Percentiles rank a stretch among this genome's conserved stretches.
phyloP scores from a whole-genome alignment of 2,797 vertebrate species.

The Sebastiscus tertius region DNA sequence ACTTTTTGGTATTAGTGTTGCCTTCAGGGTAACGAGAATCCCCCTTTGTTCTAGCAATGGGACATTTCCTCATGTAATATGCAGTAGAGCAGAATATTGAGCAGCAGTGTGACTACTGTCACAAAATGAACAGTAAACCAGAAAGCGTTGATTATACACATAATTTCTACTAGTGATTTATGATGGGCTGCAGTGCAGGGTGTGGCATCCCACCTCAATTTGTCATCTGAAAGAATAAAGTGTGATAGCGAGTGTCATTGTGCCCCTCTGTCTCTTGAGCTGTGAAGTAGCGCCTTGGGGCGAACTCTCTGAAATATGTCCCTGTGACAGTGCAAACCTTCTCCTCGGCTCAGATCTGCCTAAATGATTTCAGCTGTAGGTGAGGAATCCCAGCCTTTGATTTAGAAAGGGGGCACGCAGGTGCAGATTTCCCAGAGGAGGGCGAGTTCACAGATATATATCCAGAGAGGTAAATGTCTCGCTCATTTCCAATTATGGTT shows the following conservation, averaged over 20 bases:
- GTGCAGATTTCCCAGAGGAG: conserved; percentile 75
- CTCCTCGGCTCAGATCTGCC: conserved; percentile 67
- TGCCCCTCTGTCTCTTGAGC: conserved; percentile 40
- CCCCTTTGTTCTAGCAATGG: conserved; percentile 58
- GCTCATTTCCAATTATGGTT: conserved; percentile 80
- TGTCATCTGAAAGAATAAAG: conserved; percentile 48
- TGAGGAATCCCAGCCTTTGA: conserved; percentile 77
- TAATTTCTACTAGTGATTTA: conserved; percentile 54
- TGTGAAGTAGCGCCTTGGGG: conserved; percentile 58
- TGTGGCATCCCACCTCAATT: conserved; percentile 44
- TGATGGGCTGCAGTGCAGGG: conserved; percentile 38
- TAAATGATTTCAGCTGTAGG: conserved; percentile 74
- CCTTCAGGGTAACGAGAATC: conserved; percentile 53
- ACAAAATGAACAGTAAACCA: conserved; percentile 39
- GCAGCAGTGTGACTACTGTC: conserved; percentile 33
- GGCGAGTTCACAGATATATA: conserved; percentile 72
- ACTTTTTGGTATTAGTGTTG: conserved; percentile 52
- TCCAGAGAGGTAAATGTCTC: conserved; percentile 71
- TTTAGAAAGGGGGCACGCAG: conserved; percentile 69
- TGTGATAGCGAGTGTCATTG: conserved; percentile 35
- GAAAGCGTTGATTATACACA: conserved; percentile 59
- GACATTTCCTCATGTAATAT: conserved; percentile 68
- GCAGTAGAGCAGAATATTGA: conserved; percentile 57
- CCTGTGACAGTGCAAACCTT: conserved; percentile 56
- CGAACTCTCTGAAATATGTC: conserved; percentile 71